phyloP scores from a whole-genome alignment of 1,140 invertebrate genomes.

The Medauroidea extradentata region DNA sequence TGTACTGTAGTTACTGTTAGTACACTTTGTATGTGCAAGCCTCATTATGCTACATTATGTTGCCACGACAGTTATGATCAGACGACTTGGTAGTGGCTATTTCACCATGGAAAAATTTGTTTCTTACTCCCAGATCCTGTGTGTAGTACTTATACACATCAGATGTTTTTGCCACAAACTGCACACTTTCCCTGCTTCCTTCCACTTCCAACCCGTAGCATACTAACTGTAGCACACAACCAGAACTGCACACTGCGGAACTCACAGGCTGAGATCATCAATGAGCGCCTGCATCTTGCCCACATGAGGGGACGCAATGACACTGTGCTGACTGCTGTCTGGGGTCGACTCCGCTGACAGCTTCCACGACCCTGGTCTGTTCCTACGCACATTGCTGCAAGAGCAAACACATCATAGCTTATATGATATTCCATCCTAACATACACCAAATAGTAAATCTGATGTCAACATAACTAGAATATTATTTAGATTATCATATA shows the following conservation, averaged over 20 bases:
- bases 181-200: neutral
- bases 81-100: too few relatives aligned
- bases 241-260: neutral
- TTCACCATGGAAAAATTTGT: too few relatives aligned
- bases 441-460: neutral
- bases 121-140: too few relatives aligned
- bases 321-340: neutral
- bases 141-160: too few relatives aligned
- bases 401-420: neutral
- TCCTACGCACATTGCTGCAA: constrained; percentile 4
- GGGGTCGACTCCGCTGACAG: neutral
- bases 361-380: constrained; percentile 9
- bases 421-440: neutral
- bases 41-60: too few relatives aligned
- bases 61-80: too few relatives aligned
- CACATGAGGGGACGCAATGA: neutral
- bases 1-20: too few relatives aligned
- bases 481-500: too few relatives aligned
- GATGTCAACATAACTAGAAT: neutral
- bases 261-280: neutral
- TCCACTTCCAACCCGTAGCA: neutral
- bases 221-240: neutral
- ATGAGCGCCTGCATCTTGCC: neutral
- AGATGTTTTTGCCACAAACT: too few relatives aligned
- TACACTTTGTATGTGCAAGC: too few relatives aligned